Evolutionary conservation across 2,888 invertebrate species (phyloP), one percentile per base, ranked within the genome.

Genomic region (Drosophila putrida): DNA sequence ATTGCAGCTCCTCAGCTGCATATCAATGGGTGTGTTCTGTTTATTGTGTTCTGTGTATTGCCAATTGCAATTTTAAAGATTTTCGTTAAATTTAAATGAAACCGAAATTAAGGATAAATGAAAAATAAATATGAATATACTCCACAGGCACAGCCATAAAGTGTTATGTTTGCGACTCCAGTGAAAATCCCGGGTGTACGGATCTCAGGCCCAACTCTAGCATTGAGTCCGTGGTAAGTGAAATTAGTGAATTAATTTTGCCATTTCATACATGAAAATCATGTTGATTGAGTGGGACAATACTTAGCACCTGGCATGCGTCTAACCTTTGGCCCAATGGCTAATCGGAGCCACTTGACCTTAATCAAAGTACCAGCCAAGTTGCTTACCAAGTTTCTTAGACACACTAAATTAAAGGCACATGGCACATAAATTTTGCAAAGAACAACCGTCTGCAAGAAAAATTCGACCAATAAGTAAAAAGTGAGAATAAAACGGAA

Each of bases 81-180:
- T 35, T 10, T 54, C 6, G n/a, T 35, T 6, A 3, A 35, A 13
- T 28, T 6, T 4, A 44, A 28, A 10, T 20, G 11, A 6, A 39
- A 38, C 28, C 25, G 10, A 27, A 15, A 4, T 0, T 11, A 27
- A 15, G 28, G 15, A 38, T 38, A 28, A 15, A 4, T 10, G n/a
- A 44, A n/a, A 27, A 44, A 39, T 49, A 50, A 66, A 46, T 51
- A 27, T 0, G 15, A 53, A 60, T 59, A 46, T 75, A 69, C 46
- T 54, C 69, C 61, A 64, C 79, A 93, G 94, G 92, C 72, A 86
- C 83, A 41, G 92, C 92, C 61, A 93, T 94, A 55, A 92, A 93
- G 78, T 94, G 94, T 80, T 94, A 93, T 91, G 93, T 93, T 57
- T 94, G 94, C 88, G 93, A 94, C 70, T 94, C 94, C 11, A 92